Conservation (phyloP, 1,140 invertebrate species). For the Agrypnia vestita region DNA sequence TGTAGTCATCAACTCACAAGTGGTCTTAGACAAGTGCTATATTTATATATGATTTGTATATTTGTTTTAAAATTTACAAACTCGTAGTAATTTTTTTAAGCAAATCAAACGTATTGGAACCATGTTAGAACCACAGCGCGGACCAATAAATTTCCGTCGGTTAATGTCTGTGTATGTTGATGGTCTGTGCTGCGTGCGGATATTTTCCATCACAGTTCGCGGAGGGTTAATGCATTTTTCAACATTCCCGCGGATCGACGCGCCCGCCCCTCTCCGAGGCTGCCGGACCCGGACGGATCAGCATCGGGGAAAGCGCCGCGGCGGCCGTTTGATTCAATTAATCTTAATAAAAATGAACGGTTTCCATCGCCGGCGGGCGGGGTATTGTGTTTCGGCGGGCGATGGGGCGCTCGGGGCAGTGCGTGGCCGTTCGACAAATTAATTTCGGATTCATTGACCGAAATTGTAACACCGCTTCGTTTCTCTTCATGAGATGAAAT, state of each 20-base stretch:
- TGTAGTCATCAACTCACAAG: no score
- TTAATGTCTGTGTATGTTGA: no score
- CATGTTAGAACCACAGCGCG: no score
- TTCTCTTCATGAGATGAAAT: no score
- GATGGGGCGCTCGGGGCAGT: slow-evolving; percentile 1
- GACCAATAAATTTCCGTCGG: no score
- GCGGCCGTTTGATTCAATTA: slow-evolving; percentile 54
- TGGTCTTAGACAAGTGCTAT: no score
- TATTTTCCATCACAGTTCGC: no score
- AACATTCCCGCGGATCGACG: neutral
- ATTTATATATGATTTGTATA: no score
- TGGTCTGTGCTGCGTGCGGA: no score
- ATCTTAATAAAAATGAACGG: slow-evolving; percentile 59
- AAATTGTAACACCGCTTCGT: neutral
- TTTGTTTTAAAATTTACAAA: no score
- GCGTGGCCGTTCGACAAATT: slow-evolving; percentile 29
- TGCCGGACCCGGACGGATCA: neutral
- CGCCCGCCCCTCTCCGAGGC: neutral
- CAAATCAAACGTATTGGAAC: no score
- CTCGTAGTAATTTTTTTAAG: no score
- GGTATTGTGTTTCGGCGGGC: slow-evolving; percentile 20
- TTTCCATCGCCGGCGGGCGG: slow-evolving; percentile 21
- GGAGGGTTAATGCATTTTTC: slow-evolving; percentile 3
- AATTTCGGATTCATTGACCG: neutral
- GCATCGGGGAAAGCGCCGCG: slow-evolving; percentile 29